Conservation (phyloP, 2,797 vertebrate species). For the Eulemur coronatus region DNA sequence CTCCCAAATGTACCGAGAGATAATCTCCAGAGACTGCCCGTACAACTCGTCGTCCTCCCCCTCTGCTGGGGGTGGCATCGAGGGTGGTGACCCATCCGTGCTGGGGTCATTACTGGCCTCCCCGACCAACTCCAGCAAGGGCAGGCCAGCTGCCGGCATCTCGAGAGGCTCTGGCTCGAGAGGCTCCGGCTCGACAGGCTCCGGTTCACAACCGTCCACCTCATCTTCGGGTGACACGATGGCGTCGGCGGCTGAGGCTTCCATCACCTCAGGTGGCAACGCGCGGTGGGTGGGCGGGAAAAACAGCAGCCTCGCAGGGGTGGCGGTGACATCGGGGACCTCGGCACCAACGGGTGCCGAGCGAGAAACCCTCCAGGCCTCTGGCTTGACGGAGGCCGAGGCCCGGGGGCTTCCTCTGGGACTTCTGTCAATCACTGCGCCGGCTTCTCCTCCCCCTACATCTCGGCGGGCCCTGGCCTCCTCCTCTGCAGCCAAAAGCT, state of each 20-base stretch:
- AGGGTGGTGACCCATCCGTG: constrained; percentile 82
- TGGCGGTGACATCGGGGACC: constrained; percentile 49
- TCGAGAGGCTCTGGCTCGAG: constrained; percentile 59
- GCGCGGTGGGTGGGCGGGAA: background rate
- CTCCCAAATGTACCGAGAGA: too few relatives aligned
- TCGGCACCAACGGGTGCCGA: constrained; percentile 71
- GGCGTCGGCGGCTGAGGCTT: background rate
- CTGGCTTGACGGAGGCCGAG: background rate
- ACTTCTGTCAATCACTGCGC: background rate
- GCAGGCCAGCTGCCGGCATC: constrained; percentile 62
- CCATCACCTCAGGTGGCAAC: background rate
- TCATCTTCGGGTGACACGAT: constrained; percentile 78
- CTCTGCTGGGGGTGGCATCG: constrained; percentile 65
- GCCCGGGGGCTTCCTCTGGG: background rate
- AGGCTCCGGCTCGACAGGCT: constrained; percentile 47
- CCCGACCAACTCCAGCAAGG: background rate
- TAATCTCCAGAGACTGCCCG: too few relatives aligned
- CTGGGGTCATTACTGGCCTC: background rate
- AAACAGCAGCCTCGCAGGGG: background rate
- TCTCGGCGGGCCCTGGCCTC: constrained; percentile 54
- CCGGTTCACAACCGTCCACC: constrained; percentile 81
- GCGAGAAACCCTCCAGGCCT: constrained; percentile 54
- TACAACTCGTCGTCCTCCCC: background rate
- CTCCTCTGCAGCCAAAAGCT: background rate
- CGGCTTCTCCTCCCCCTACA: constrained; percentile 36